Evolutionary conservation across 2,113 vertebrate species (phyloP).

Genomic region (Cariama cristata): DNA sequence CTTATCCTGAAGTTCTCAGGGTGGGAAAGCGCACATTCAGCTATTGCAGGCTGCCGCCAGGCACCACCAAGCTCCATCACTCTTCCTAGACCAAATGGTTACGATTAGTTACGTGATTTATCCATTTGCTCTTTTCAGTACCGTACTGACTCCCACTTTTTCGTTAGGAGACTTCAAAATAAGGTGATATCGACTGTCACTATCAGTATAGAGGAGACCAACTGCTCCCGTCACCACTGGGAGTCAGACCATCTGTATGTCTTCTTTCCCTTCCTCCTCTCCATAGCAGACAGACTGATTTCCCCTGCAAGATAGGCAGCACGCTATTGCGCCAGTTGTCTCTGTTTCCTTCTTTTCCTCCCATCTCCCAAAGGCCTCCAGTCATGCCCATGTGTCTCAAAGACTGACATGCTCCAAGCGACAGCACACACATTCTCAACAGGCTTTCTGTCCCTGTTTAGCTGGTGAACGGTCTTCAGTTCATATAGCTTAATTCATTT

Average conservation of each 20-base stretch:
- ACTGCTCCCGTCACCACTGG: conserved; percentile 20
- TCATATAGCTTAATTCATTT: not conserved
- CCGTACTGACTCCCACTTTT: not conserved
- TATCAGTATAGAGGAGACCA: not conserved
- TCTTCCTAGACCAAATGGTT: not conserved
- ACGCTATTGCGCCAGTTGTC: not conserved
- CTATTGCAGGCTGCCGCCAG: not conserved
- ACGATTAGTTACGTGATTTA: not conserved
- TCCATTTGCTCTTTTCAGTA: not conserved
- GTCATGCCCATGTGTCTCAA: not conserved
- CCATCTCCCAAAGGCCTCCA: not conserved
- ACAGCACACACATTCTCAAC: not conserved
- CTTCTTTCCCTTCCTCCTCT: not conserved
- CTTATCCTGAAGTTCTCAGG: not conserved
- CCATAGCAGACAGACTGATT: not conserved
- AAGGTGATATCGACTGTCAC: not conserved
- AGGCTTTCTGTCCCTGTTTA: not conserved
- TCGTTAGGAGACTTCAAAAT: not conserved
- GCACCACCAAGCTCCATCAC: not conserved
- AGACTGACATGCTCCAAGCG: not conserved
- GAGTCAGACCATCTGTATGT: conserved; percentile 16
- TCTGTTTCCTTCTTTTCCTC: not conserved
- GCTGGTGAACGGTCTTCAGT: not conserved
- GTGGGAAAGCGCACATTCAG: not conserved
- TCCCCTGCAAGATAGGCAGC: not conserved